phyloP scores from a whole-genome alignment of 2,888 invertebrate species.

The Papilio demoleus region DNA sequence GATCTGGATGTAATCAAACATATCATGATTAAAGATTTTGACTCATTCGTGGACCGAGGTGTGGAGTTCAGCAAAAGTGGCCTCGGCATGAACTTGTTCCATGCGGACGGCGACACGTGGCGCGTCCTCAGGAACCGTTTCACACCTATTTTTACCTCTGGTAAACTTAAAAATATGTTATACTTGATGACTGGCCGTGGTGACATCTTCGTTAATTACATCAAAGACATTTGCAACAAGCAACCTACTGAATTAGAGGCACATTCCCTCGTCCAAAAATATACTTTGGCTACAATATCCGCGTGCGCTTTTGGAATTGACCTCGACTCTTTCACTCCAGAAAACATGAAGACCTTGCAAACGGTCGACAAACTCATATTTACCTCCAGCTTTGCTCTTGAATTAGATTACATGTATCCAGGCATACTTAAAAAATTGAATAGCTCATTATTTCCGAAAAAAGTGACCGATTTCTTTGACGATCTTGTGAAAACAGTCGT shows the following conservation, averaged over 20 bases:
- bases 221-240: conserved; percentile 43
- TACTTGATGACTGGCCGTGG: conserved; percentile 55
- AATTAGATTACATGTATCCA: conserved; percentile 56
- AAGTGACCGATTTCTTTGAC: conserved; percentile 50
- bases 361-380: conserved; percentile 34
- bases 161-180: conserved; percentile 65
- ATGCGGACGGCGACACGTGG: conserved; percentile 61
- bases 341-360: conserved; percentile 26
- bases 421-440: conserved; percentile 55
- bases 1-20: conserved; percentile 63
- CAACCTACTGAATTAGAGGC: conserved; percentile 49
- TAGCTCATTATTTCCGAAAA: conserved; percentile 50
- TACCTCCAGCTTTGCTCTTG: conserved; percentile 1
- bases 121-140: conserved; percentile 55
- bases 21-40: conserved; percentile 65
- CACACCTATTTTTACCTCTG: conserved; percentile 62
- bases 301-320: conserved; percentile 54
- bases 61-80: conserved; percentile 56
- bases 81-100: conserved; percentile 60
- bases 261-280: conserved; percentile 52
- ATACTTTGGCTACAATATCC: conserved; percentile 55
- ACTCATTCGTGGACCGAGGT: conserved; percentile 59
- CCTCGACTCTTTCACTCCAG: conserved; percentile 45
- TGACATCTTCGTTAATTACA: conserved; percentile 52
- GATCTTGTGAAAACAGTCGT: conserved; percentile 52